Conservation (phyloP, 2,888 invertebrate genomes). For the Erebia epiphron region DNA sequence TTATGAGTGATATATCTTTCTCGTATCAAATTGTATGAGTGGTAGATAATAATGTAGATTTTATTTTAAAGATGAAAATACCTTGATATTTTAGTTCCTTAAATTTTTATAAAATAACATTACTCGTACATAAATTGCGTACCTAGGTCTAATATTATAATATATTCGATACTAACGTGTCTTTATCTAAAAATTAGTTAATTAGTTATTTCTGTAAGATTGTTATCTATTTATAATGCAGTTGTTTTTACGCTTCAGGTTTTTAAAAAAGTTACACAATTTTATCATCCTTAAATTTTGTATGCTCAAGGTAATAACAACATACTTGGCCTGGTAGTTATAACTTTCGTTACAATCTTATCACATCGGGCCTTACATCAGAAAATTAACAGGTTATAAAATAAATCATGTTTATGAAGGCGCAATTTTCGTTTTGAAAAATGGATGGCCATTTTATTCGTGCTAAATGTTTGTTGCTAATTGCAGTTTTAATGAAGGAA, state of each 20-base stretch:
- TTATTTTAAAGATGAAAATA: too few relatives aligned
- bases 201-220: not conserved
- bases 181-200: too few relatives aligned
- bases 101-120: too few relatives aligned
- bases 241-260: conserved; percentile 16
- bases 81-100: too few relatives aligned
- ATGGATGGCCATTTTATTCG: conserved; percentile 16
- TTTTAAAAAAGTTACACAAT: conserved; percentile 22
- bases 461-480: conserved; percentile 19
- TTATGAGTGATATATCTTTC: too few relatives aligned
- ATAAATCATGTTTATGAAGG: conserved; percentile 15
- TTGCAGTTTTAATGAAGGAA: conserved; percentile 25
- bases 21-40: too few relatives aligned
- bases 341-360: conserved; percentile 27
- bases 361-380: conserved; percentile 18
- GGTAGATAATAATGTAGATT: too few relatives aligned
- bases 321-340: conserved; percentile 20
- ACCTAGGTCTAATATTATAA: too few relatives aligned
- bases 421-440: conserved; percentile 19
- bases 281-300: conserved; percentile 22
- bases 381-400: conserved; percentile 14
- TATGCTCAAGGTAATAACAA: conserved; percentile 14
- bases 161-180: too few relatives aligned
- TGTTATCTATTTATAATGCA: not conserved
- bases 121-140: too few relatives aligned